These are phyloP conservation scores for Sisyra terminalis DNA, from an alignment of 2,888 invertebrate genomes.

Conservation along the genomic window DNA sequence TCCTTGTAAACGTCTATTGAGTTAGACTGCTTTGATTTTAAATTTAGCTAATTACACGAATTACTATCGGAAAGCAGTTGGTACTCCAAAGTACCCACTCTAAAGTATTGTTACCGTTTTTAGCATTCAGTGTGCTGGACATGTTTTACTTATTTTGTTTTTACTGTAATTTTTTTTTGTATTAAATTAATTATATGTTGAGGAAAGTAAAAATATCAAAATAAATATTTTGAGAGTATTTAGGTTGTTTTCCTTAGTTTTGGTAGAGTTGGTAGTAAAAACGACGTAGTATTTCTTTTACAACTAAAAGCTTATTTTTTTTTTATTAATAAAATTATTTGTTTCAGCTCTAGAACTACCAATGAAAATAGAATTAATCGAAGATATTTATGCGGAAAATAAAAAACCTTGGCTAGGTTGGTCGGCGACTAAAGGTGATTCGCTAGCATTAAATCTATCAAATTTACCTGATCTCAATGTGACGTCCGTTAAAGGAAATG, in stretches of 20 bases:
- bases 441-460: constrained; percentile 7
- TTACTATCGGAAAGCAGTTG: too few species aligned
- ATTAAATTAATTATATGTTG: not conserved
- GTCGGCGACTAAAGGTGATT: constrained; percentile 10
- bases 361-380: constrained; percentile 21
- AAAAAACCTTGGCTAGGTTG: constrained; percentile 14
- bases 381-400: constrained; percentile 9
- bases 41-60: too few species aligned
- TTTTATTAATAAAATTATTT: not conserved
- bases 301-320: not conserved
- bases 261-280: too few species aligned
- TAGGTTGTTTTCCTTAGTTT: not conserved
- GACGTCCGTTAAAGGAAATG: constrained; percentile 12
- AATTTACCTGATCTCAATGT: not conserved
- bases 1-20: too few species aligned
- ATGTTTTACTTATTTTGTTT: not conserved
- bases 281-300: not conserved
- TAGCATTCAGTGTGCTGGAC: too few species aligned
- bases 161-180: not conserved
- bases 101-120: too few species aligned
- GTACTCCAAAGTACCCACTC: too few species aligned
- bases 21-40: too few species aligned
- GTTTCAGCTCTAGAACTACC: constrained; percentile 17
- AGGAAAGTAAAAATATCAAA: not conserved
- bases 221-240: not conserved